Base-by-base conservation (phyloP, 2,113 vertebrate species). In the Mola mola region DNA sequence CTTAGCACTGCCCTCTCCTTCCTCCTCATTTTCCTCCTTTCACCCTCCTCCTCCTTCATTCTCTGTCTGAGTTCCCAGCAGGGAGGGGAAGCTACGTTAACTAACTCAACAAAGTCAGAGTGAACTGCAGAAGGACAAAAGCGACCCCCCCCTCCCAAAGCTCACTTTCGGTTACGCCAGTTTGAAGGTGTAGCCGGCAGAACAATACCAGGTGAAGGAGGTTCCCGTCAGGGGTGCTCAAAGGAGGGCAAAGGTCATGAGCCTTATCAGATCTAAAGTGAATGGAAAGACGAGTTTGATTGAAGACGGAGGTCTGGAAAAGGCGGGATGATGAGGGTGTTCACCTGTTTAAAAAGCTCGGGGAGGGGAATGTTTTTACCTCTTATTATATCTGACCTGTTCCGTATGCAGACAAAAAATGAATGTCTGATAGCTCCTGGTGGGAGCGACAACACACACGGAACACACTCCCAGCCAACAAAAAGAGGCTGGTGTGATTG, bases 191-290 rank as follows among this genome's bases (percentile, higher is more conserved):
- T 82, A 78, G 81, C 83, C 56, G 7, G 74, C 71, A 89, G 89
- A 90, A 93, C 94, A 96, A 95, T 93, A 92, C 93, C 94, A 95
- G 94, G 91, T 93, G 92, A 88, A 95, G 93, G 93, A 94, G 94
- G 92, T 90, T 82, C 88, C 89, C 84, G 70, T 85, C 79, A 71
- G 87, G 90, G 85, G 79, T 88, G 82, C 84, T 50, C 19, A 58
- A 62, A 83, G 89, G 82, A 83, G 88, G 89, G 80, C 88, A 94
- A 92, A 94, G 94, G 94, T 95, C 94, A 60, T 9, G 40, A 82
- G 92, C 92, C 93, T 93, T 94, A 94, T 96, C 94, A 95, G 92
- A 86, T 88, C 73, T 50, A 66, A 85, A 84, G 87, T 89, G 90
- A 92, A 90, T 91, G 82, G 90, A 85, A 86, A n/a, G n/a, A n/a